phyloP scores from a whole-genome alignment of 2,888 invertebrate genomes.

The Tetragonisca angustula region DNA sequence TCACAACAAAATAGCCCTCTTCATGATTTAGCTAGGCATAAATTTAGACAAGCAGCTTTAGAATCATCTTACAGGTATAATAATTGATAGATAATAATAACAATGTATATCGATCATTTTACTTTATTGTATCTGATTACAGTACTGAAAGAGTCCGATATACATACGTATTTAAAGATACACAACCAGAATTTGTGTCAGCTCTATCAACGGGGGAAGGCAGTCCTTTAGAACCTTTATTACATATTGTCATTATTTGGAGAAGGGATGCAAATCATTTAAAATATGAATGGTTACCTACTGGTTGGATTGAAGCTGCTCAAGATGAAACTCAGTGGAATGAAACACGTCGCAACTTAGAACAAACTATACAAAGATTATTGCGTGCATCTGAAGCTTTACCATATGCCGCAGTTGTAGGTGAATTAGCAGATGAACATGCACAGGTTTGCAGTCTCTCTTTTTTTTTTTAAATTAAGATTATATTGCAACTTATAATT shows the following conservation, averaged over 20 bases:
- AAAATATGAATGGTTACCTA: conserved; percentile 95
- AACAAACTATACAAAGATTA: conserved; percentile 89
- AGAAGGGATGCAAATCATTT: conserved; percentile 93
- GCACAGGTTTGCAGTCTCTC: conserved; percentile 85
- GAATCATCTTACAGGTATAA: conserved; percentile 87
- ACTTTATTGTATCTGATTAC: conserved; percentile 17
- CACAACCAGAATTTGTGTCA: conserved; percentile 92
- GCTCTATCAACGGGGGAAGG: conserved; percentile 88
- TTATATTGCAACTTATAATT: neutral
- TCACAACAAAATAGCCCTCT: conserved; percentile 87
- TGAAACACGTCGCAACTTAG: conserved; percentile 90
- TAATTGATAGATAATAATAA: neutral
- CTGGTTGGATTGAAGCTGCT: conserved; percentile 86
- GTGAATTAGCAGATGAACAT: conserved; percentile 82
- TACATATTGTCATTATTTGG: conserved; percentile 95
- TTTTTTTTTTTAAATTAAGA: neutral
- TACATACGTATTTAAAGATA: conserved; percentile 94
- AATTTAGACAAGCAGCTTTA: conserved; percentile 90
- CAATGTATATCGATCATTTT: neutral
- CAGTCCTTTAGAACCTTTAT: conserved; percentile 87
- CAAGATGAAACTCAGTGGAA: conserved; percentile 87
- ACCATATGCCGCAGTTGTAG: conserved; percentile 91
- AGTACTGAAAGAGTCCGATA: conserved; percentile 89
- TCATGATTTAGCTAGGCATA: conserved; percentile 88
- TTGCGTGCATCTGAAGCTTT: conserved; percentile 90